A percentile compares a stretch with the other conserved stretches of the same genome.
phyloP scores from a whole-genome alignment of 2,113 vertebrate genomes.

The Dendropsophus ebraccatus region DNA sequence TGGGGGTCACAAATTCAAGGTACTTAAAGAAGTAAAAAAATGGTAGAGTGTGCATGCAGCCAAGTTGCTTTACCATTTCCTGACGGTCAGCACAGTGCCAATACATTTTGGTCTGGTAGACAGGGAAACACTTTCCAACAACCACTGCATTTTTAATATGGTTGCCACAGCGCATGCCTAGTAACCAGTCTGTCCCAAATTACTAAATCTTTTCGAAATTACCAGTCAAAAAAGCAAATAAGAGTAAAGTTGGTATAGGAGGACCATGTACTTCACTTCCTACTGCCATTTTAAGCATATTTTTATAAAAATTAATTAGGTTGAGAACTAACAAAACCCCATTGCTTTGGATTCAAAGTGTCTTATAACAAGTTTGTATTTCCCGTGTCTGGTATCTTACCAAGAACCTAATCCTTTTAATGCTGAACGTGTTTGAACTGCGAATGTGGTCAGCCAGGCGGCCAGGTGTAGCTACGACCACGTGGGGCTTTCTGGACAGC shows the following conservation, averaged over 20 bases:
- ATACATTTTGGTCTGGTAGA: background rate
- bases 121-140: background rate
- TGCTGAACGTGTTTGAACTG: slow-evolving; percentile 87
- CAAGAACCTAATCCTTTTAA: slow-evolving; percentile 84
- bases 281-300: no score
- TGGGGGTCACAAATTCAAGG: no score
- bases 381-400: slow-evolving; percentile 67
- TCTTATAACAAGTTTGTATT: background rate
- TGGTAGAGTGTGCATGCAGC: background rate
- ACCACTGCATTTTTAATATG: background rate
- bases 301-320: no score
- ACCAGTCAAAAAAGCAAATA: no score
- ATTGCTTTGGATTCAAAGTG: no score
- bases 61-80: no score
- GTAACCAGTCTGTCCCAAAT: background rate
- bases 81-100: background rate
- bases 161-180: background rate
- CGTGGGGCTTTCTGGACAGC: slow-evolving; percentile 86
- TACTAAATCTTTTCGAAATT: no score
- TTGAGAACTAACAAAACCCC: no score
- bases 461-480: slow-evolving; percentile 91
- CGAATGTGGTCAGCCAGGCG: slow-evolving; percentile 91
- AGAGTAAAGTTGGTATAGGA: no score
- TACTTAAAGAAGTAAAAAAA: background rate
- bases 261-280: no score